Evolutionary conservation across 2,113 vertebrate genomes (phyloP).

Genomic region (Parus major): DNA sequence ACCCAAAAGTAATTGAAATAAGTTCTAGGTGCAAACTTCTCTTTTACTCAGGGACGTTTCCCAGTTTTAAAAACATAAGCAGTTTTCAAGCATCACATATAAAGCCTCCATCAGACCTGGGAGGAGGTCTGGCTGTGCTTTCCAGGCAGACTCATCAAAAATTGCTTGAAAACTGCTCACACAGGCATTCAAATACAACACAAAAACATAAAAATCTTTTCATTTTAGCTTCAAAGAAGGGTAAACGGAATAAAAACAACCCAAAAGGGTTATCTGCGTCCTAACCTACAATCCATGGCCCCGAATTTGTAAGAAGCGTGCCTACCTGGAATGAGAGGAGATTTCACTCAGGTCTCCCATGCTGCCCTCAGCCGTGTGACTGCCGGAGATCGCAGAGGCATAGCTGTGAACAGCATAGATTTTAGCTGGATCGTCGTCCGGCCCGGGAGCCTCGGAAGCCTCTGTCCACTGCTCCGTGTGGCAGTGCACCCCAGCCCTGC

Average conservation of each 20-base stretch:
- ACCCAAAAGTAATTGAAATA: not conserved
- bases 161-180: not conserved
- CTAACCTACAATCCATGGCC: not conserved
- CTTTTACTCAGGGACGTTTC: not conserved
- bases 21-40: not conserved
- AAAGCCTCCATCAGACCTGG: not conserved
- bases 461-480: slow-evolving; percentile 82
- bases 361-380: slow-evolving; percentile 82
- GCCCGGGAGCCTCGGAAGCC: slow-evolving; percentile 69
- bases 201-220: not conserved
- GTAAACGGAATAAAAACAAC: not conserved
- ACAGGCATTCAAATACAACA: not conserved
- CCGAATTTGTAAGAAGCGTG: not conserved
- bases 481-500: slow-evolving; percentile 79
- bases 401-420: slow-evolving; percentile 84
- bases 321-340: slow-evolving; percentile 92
- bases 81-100: not conserved
- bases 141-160: not conserved
- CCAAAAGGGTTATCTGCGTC: fast-evolving
- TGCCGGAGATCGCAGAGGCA: slow-evolving; percentile 71
- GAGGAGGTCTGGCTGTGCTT: not conserved
- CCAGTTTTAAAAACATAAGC: not conserved
- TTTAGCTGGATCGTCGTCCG: slow-evolving; percentile 82
- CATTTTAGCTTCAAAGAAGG: not conserved
- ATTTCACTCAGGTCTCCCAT: slow-evolving; percentile 91